Conservation (phyloP, 2,888 invertebrate species). For the Rhabditoides inermis region DNA sequence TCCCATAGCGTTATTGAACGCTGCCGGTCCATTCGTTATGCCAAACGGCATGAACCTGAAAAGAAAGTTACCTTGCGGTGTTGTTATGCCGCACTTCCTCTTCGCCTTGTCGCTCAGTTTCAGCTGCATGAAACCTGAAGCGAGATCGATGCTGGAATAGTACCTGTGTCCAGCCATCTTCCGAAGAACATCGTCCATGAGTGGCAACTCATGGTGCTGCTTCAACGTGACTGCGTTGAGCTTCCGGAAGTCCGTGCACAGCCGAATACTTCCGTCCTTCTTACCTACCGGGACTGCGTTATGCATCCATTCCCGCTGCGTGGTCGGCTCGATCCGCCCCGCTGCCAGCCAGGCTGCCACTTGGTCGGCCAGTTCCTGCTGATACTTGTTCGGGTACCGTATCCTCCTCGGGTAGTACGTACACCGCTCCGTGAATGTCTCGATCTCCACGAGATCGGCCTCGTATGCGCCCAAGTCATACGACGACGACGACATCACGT, state of each 20-base stretch:
- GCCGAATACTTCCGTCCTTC: constrained; percentile 25
- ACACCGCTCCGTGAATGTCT: too few species aligned
- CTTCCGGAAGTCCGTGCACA: constrained; percentile 26
- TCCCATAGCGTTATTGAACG: constrained; percentile 12
- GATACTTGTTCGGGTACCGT: too few species aligned
- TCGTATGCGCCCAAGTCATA: too few species aligned
- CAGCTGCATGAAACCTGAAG: constrained; percentile 18
- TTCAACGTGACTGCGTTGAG: constrained; percentile 20
- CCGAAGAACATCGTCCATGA: constrained; percentile 16
- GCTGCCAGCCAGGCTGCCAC: too few species aligned
- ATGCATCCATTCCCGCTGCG: too few species aligned
- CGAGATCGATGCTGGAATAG: constrained; percentile 17
- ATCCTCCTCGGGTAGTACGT: too few species aligned
- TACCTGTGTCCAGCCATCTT: constrained; percentile 8
- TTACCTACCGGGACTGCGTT: too few species aligned
- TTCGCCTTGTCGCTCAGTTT: constrained; percentile 1
- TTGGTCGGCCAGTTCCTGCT: too few species aligned
- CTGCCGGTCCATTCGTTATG: constrained; percentile 13
- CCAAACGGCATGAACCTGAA: constrained; percentile 15
- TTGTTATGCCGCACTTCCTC: constrained; percentile 10
- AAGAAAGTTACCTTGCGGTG: constrained; percentile 8
- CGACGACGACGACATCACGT: too few species aligned
- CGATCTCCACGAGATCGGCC: too few species aligned
- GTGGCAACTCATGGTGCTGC: constrained; percentile 21
- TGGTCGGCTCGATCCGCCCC: too few species aligned